A percentile compares a stretch with the other conserved stretches of the same genome.
These are phyloP conservation scores for Cryptoleucopteryx plumbea DNA, from an alignment of 2,113 vertebrate genomes.

Conservation along the genomic window DNA sequence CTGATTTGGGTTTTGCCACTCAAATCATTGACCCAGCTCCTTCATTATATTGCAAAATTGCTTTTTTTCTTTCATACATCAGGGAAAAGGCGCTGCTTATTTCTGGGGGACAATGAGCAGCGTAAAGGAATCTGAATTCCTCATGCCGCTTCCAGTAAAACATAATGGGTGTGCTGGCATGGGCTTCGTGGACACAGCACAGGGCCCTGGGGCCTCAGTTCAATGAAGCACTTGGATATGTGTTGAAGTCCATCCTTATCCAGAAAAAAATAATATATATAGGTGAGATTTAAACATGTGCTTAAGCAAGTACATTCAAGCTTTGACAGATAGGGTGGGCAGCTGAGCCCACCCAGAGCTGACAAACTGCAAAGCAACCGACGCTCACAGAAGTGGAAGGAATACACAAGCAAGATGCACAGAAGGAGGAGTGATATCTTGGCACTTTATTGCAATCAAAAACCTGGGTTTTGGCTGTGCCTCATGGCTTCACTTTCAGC, in stretches of 20 bases:
- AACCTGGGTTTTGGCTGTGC: not conserved
- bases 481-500: not conserved
- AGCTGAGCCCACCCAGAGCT: not conserved
- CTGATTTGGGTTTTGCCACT: not conserved
- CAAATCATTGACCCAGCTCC: not conserved
- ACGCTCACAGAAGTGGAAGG: not conserved
- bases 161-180: accelerated
- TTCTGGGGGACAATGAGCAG: not conserved
- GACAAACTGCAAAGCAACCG: not conserved
- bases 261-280: not conserved
- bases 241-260: not conserved
- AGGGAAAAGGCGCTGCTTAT: not conserved
- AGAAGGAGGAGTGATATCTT: constrained; percentile 38
- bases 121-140: not conserved
- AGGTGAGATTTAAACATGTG: not conserved
- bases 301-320: not conserved
- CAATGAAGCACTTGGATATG: not conserved
- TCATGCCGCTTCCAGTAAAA: not conserved
- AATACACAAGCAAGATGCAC: not conserved
- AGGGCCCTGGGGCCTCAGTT: not conserved
- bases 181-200: not conserved
- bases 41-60: not conserved
- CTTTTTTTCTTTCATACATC: accelerated
- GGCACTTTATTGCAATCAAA: not conserved
- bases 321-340: not conserved